Base-by-base conservation (phyloP, 2,888 invertebrate species). In the Dendrolimus pini region DNA sequence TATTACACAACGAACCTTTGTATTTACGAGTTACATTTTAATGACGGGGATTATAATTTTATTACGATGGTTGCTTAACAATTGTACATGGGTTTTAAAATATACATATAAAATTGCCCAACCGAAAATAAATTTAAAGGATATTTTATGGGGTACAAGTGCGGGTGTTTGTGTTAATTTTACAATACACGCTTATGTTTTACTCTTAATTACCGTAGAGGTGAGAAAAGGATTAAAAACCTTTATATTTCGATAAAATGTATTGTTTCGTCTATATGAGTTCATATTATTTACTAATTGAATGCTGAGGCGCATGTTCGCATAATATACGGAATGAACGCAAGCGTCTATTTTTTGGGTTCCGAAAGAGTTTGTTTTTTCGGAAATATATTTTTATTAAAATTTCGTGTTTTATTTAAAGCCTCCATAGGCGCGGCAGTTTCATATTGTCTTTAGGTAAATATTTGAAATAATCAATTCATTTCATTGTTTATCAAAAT, bases 1-100 rank as follows among this genome's bases (percentile, higher is more conserved):
- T 69, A 69, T 84, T 83, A 79, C 75, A 74, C 65, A 83, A 84
- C 68, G 60, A 30, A 30, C 30, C 30, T 30, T 30, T 30, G 30
- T 6, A 30, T 6, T 80, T 80, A 77, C 71, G 76, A 75, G 66
- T 72, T 73, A 67, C 73, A 67, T 67, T 70, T 79, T 82, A 78
- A 81, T 78, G 75, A 71, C 63, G 64, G 69, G 68, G 74, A 70
- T 73, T 72, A 72, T 66, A 62, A 60, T 65, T 67, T 65, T 64
- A 65, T 62, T 64, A 59, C 64, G 66, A 64, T 64, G 64, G 65
- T 66, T 68, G 30, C 30, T 30, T 30, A 30, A 30, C 30, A 30
- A 30, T 30, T 30, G 3, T 30, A 61, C 58, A 63, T 63, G 12
- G 47, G 10, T 47, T 47, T 0, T 30, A 30, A 47, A 12, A 8